Base-by-base conservation (phyloP, 1,140 invertebrate genomes). In the Argopecten irradians region DNA sequence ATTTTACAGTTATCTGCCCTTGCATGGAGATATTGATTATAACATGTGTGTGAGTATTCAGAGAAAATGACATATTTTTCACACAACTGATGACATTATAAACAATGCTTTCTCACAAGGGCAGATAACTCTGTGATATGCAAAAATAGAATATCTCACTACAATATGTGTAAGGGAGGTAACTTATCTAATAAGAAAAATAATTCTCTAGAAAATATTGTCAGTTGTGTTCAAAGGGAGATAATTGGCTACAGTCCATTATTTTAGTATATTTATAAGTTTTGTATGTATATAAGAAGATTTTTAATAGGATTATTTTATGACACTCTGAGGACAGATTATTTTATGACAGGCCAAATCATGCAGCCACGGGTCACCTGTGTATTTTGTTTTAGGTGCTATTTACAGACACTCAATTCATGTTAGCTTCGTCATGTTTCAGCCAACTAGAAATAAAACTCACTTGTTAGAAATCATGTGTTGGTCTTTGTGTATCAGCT, bases 301-400 rank as follows among this genome's bases (percentile, higher is more conserved):
- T 71, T 71, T 5, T 28, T 39, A 71, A 71, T 46, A 46, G 2
- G 22, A 71, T 71, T 71, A 71, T 71, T 71, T 71, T n/a, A 71
- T 16, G 8, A 71, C 55, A 71, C 9, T 19, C 43, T 16, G 5
- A 71, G n/a, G 55, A 71, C n/a, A 46, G 22, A 46, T 71, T 28
- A 5, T 71, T 28, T 16, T 11, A 5, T 71, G 55, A n/a, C 55
- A 71, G 55, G 55, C 55, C 55, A 71, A 71, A 71, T 28, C n/a
- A n/a, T n/a, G n/a, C 19, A 71, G 55, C 55, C 55, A 28, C n/a
- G 55, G 55, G 22, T 71, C 55, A 71, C 55, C 28, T 71, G 55
- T 71, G 55, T 28, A 11, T 71, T 71, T 71, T 71, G 55, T 71
- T 71, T 71, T 71, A 71, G 55, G 55, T 71, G 55, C 55, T 71